Percentiles rank a stretch among this genome's conserved stretches.
These are phyloP conservation scores for Nesoenas mayeri DNA, from an alignment of 2,113 vertebrate genomes.

Conservation along the genomic window DNA sequence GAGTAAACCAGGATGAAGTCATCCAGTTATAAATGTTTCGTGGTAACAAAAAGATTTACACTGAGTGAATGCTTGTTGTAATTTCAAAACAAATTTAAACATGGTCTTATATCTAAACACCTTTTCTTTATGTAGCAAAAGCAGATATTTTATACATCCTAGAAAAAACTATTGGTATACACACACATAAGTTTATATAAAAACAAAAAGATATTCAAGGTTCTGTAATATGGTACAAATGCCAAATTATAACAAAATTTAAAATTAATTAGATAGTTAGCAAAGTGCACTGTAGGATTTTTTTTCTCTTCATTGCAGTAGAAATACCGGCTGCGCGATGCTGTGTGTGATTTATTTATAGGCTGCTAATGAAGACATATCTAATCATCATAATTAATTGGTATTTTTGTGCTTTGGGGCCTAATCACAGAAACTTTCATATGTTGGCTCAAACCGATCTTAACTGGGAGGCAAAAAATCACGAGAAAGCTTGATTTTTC, in stretches of 20 bases:
- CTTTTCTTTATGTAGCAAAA: background rate
- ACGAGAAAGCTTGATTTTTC: constrained; percentile 6
- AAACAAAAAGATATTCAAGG: constrained; percentile 1
- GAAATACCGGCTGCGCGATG: constrained; percentile 57
- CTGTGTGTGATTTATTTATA: constrained; percentile 80
- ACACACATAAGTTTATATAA: background rate
- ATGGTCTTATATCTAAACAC: background rate
- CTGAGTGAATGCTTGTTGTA: background rate
- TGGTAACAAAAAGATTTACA: constrained; percentile 2
- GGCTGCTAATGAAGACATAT: constrained; percentile 79
- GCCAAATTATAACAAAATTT: constrained; percentile 50
- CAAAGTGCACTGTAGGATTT: constrained; percentile 32
- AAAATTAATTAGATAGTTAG: constrained; percentile 71
- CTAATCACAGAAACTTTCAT: constrained; percentile 72
- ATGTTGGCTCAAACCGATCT: constrained; percentile 50
- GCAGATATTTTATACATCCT: background rate
- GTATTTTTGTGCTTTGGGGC: constrained; percentile 75
- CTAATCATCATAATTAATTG: constrained; percentile 82
- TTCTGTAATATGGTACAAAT: constrained; percentile 34
- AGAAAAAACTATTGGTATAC: background rate
- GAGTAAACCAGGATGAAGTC: background rate
- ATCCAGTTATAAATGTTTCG: background rate
- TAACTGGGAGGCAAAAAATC: constrained; percentile 51
- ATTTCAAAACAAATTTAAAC: constrained; percentile 13
- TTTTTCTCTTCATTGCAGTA: constrained; percentile 34